Evolutionary conservation across 2,113 vertebrate species (phyloP), one percentile per base, ranked within the genome.

Genomic region (Hassar affinis): DNA sequence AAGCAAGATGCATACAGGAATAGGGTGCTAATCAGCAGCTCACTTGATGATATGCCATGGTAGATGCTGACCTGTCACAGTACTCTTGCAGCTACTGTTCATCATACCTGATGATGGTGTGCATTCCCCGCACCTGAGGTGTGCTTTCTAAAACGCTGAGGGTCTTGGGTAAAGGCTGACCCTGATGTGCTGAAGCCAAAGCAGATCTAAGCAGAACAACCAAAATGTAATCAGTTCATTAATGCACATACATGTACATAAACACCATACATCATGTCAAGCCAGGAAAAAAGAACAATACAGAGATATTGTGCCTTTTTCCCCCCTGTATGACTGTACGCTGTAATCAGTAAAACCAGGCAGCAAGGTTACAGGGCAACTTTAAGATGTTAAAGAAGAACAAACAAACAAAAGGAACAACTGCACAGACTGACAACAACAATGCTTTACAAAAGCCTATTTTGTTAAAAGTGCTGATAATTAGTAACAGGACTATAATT

Each of bases 71-170:
- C 49, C 49, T 51, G 49, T 51, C 2, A 12, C 49, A 51, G 6
- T 51, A 51, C 12, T 51, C 49, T 51, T 51, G 49, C 6, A 10
- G 45, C 45, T 47, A 47, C 7, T 69, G 66, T 69, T 45, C 27
- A 1, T 22, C 84, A 35, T 86, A 97, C 96, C 96, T 95, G 94
- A 97, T 97, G 90, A 97, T 97, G 84, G 96, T 97, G 94, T 97
- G 96, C 95, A 97, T 95, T 87, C 96, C 96, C 0, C 94, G 94
- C 85, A 97, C 96, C 90, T 97, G 96, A 0, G 96, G 96, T 0
- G 95, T 96, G 91, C 90, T 95, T 89, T 95, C 94, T 92, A 97
- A 91, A 51, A 97, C 95, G 0, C 95, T 97, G 81, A 97, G 94
- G 0, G 94, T 97, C 85, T 92, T 90, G 0, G 96, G 96, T 84